Base-by-base conservation (phyloP, 2,888 invertebrate species). In the Aphidoletes aphidimyza region DNA sequence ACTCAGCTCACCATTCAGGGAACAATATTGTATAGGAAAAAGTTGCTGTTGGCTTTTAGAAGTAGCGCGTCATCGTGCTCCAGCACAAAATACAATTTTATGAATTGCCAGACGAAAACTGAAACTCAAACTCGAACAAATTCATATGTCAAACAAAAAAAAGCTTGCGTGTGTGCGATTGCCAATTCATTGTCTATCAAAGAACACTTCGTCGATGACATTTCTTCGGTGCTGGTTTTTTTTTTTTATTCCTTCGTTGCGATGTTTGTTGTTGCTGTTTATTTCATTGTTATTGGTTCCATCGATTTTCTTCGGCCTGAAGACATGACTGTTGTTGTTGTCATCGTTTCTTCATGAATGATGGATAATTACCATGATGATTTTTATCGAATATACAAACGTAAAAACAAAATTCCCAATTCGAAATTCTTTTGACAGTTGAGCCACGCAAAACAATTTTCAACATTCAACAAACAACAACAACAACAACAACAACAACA, bases 111-210 rank as follows among this genome's bases (percentile, higher is more conserved):
- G 69, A 30, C 69, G n/a, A n/a, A 69, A 69, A 69, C 69, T 69
- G 69, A 26, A 69, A 69, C n/a, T n/a, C n/a, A n/a, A n/a, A n/a
- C n/a, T n/a, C n/a, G n/a, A n/a, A n/a, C n/a, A 69, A 69, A 69
- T 69, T 30, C 69, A 69, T 69, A 69, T 69, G 69, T 69, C 69
- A 69, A 69, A n/a, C n/a, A n/a, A n/a, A n/a, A n/a, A n/a, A 42
- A 69, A 69, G 69, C 69, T 69, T 30, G 69, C 69, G 69, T 69
- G 34, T 30, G 14, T 69, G 30, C 30, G 34, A 69, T 34, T 69
- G 69, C 11, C 69, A 30, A 30, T 69, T 69, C 30, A 69, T 69
- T 69, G 69, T 69, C 69, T 30, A 30, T 69, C 30, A 69, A 69
- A n/a, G n/a, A 69, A 14, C 69, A 30, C 8, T 30, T 54, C 22